phyloP scores from a whole-genome alignment of 2,888 invertebrate species.

The Aspidiotus destructor region DNA sequence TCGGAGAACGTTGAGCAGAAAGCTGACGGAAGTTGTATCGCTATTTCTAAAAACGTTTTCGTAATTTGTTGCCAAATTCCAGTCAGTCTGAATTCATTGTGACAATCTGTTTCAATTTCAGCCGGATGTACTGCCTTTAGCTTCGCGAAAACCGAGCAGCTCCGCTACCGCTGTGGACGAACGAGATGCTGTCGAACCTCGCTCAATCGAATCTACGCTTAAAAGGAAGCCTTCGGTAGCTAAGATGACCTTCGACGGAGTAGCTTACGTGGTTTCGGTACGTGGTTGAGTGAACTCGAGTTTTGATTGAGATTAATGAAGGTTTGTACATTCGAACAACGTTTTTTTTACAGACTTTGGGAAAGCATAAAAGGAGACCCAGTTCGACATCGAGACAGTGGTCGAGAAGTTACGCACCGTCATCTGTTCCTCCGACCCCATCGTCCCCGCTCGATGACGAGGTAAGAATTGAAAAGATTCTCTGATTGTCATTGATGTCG shows the following conservation, averaged over 20 bases:
- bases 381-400: slow-evolving; percentile 33
- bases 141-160: slow-evolving; percentile 36
- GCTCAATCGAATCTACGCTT: slow-evolving; percentile 41
- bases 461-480: slow-evolving; percentile 23
- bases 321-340: not conserved
- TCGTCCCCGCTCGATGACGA: slow-evolving; percentile 37
- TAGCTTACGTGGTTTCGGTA: slow-evolving; percentile 69
- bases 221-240: slow-evolving; percentile 70
- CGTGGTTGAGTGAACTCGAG: slow-evolving; percentile 42
- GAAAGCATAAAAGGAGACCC: slow-evolving; percentile 36
- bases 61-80: not conserved
- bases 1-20: too few species aligned
- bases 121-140: slow-evolving; percentile 43
- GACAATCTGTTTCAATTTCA: slow-evolving; percentile 27
- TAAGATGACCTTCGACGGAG: slow-evolving; percentile 67
- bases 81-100: not conserved
- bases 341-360: slow-evolving; percentile 37
- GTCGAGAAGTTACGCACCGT: slow-evolving; percentile 38
- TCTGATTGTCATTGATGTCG: too few species aligned
- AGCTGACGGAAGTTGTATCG: too few species aligned
- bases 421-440: slow-evolving; percentile 35
- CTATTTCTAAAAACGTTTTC: too few species aligned
- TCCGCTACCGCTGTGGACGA: slow-evolving; percentile 39
- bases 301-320: not conserved
- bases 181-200: slow-evolving; percentile 42